Evolutionary conservation across 2,113 vertebrate genomes (phyloP).

Genomic region (Takifugu bimaculatus): DNA sequence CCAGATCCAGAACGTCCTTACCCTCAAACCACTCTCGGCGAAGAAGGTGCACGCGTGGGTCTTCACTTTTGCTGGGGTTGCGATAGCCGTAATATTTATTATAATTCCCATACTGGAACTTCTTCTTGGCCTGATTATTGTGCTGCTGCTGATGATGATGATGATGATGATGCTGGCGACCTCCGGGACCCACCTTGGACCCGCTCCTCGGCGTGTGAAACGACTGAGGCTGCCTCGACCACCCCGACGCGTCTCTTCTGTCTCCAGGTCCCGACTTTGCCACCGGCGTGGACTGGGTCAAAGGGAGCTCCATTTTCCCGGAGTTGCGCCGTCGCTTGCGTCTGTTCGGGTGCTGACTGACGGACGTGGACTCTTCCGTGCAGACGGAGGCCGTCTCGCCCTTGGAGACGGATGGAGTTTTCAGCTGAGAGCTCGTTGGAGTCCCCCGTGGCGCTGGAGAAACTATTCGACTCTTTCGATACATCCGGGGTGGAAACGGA

Average conservation of each 20-base stretch:
- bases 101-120: slow-evolving; percentile 91
- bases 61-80: slow-evolving; percentile 82
- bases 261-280: slow-evolving; percentile 44
- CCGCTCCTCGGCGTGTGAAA: slow-evolving; percentile 58
- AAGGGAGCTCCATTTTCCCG: slow-evolving; percentile 77
- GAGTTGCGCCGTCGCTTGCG: slow-evolving; percentile 85
- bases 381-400: slow-evolving; percentile 68
- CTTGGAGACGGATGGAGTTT: slow-evolving; percentile 68
- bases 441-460: slow-evolving; percentile 36
- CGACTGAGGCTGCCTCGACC: slow-evolving; percentile 33
- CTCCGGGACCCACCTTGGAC: slow-evolving; percentile 35
- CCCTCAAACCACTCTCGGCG: slow-evolving; percentile 86
- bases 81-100: slow-evolving; percentile 92
- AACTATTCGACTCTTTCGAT: slow-evolving; percentile 72
- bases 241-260: slow-evolving; percentile 19
- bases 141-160: slow-evolving; percentile 33
- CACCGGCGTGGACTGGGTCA: slow-evolving; percentile 41
- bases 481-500: slow-evolving; percentile 55
- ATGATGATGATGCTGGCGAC: slow-evolving; percentile 52
- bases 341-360: slow-evolving; percentile 61
- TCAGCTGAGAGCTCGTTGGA: slow-evolving; percentile 72
- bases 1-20: slow-evolving; percentile 85
- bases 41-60: slow-evolving; percentile 77
- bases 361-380: slow-evolving; percentile 67
- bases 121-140: slow-evolving; percentile 59